A percentile compares a stretch with the other conserved stretches of the same genome.
Evolutionary conservation across 2,888 invertebrate species (phyloP).

Genomic region (Nomada lathburiana): DNA sequence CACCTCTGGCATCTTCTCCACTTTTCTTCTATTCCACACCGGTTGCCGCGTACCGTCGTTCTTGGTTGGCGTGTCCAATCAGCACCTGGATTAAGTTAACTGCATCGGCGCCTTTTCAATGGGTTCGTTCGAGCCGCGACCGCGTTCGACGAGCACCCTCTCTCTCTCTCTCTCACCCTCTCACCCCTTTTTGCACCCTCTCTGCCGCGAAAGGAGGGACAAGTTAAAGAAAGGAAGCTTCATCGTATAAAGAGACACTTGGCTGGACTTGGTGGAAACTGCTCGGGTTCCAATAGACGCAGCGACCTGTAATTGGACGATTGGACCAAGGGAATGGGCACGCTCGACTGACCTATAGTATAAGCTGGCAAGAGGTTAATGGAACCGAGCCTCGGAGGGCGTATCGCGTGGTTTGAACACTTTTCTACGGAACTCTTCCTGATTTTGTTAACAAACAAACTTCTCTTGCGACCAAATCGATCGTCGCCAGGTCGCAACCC

Average conservation of each 20-base stretch:
- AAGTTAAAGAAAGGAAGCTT: slow-evolving; percentile 53
- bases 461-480: not conserved
- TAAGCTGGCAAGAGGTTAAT: slow-evolving; percentile 42
- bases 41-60: slow-evolving; percentile 30
- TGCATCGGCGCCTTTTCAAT: slow-evolving; percentile 67
- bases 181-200: not conserved
- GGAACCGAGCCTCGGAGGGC: slow-evolving; percentile 17
- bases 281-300: slow-evolving; percentile 37
- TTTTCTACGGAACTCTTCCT: not conserved
- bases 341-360: slow-evolving; percentile 44
- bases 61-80: slow-evolving; percentile 58
- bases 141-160: slow-evolving; percentile 42
- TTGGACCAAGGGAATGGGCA: slow-evolving; percentile 46
- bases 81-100: slow-evolving; percentile 69
- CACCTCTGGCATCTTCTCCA: slow-evolving; percentile 11
- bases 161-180: not conserved
- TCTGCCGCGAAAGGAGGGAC: not conserved
- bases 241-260: slow-evolving; percentile 61
- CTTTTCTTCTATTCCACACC: slow-evolving; percentile 33
- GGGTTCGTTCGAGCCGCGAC: slow-evolving; percentile 54
- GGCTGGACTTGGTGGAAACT: slow-evolving; percentile 39
- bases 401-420: not conserved
- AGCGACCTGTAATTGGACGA: slow-evolving; percentile 62
- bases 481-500: not conserved
- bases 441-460: slow-evolving; percentile 25